Percentiles rank a stretch among this genome's conserved stretches.
Evolutionary conservation across 23 tunicate genomes (phyloP).

Genomic region (Corella eumyota): DNA sequence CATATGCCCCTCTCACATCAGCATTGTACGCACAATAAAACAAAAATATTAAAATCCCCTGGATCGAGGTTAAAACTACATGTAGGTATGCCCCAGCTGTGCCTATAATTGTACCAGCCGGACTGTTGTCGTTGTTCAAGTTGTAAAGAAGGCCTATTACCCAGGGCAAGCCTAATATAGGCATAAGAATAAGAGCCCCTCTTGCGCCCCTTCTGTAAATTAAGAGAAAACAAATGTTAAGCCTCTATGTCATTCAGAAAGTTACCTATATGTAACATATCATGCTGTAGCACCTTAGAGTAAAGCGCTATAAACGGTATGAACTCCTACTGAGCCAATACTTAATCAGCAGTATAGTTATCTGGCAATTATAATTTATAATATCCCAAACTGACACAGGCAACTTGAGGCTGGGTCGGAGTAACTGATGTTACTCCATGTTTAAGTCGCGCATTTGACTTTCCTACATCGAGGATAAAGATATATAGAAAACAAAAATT

Average conservation of each 20-base stretch:
- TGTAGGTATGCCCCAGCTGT: conserved; percentile 52
- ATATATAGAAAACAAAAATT: too few relatives aligned
- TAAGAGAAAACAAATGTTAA: too few relatives aligned
- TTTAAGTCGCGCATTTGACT: too few relatives aligned
- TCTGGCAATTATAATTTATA: too few relatives aligned
- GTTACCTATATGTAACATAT: background rate
- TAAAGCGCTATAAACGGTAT: background rate
- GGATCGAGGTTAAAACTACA: conserved; percentile 32
- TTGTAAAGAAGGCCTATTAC: conserved; percentile 39
- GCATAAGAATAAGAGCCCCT: conserved; percentile 72
- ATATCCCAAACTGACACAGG: too few relatives aligned
- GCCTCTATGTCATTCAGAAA: too few relatives aligned
- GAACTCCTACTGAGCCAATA: too few relatives aligned
- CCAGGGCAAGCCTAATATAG: conserved; percentile 69
- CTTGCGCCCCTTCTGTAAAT: conserved; percentile 26
- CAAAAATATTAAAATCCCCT: conserved; percentile 50
- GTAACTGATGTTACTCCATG: too few relatives aligned
- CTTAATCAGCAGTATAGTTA: too few relatives aligned
- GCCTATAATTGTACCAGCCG: conserved; percentile 22
- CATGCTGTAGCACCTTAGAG: background rate
- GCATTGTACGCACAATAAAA: conserved; percentile 70
- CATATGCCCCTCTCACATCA: conserved; percentile 49
- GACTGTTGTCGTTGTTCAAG: conserved; percentile 13
- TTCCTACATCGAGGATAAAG: too few relatives aligned
- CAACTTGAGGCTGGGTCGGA: too few relatives aligned